Evolutionary conservation across 2,113 vertebrate genomes (phyloP).

Genomic region (Psephotus haematonotus): DNA sequence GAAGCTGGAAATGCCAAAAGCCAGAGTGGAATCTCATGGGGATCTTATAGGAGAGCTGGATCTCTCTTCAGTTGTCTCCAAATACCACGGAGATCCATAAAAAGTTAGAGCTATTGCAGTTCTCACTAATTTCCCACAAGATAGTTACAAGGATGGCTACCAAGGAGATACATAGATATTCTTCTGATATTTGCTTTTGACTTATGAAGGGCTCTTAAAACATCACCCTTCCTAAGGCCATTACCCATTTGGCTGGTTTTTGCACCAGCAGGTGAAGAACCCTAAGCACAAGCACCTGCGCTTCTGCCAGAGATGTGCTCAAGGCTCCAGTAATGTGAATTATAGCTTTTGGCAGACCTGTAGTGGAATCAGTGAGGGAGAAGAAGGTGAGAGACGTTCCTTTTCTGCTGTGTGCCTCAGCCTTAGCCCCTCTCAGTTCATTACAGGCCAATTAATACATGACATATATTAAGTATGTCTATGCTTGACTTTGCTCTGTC

Average conservation of each 20-base stretch:
- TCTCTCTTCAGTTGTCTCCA: neutral
- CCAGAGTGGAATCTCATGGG: neutral
- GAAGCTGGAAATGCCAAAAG: neutral
- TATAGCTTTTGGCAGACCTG: neutral
- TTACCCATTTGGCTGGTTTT: neutral
- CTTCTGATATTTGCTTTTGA: neutral
- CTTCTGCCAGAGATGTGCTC: neutral
- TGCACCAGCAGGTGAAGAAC: neutral
- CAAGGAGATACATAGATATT: fast-evolving
- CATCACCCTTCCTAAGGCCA: neutral
- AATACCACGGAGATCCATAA: neutral
- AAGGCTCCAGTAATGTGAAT: neutral
- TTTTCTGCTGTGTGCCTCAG: neutral
- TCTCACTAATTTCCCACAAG: neutral
- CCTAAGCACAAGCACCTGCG: neutral
- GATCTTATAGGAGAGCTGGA: neutral
- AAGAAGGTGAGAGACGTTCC: neutral
- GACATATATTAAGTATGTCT: neutral
- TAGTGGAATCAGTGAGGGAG: neutral
- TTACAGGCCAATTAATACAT: neutral
- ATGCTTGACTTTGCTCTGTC: neutral
- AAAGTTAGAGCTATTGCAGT: neutral
- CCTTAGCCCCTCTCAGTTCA: neutral
- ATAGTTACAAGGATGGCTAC: neutral
- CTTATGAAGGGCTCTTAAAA: neutral